Conservation (phyloP, 2,888 invertebrate species). For the Hydroisotoma schaefferi region DNA sequence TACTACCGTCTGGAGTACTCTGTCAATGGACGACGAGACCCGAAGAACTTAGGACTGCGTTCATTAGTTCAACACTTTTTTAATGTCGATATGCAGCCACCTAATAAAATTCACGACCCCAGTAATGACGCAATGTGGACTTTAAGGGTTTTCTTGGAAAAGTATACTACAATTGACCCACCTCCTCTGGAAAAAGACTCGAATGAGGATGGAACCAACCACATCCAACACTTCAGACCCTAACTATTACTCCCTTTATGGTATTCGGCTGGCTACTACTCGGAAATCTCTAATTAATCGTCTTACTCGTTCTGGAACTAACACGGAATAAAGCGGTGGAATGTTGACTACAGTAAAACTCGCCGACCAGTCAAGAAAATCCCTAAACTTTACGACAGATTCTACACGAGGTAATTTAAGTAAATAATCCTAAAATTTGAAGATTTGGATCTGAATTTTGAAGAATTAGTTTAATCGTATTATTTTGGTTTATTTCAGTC, state of each 20-base stretch:
- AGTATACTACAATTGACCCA: neutral
- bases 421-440: neutral
- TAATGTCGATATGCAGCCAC: neutral
- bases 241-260: no score
- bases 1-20: neutral
- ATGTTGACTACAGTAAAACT: conserved; percentile 48
- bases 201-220: neutral
- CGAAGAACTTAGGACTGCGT: neutral
- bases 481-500: conserved; percentile 33
- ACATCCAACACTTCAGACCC: neutral
- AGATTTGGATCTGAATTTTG: neutral
- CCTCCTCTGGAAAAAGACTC: neutral
- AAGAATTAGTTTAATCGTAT: no score
- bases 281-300: no score
- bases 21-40: neutral
- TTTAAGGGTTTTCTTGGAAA: neutral
- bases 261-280: no score
- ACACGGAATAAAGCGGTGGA: conserved; percentile 48
- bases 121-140: neutral
- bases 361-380: conserved; percentile 49
- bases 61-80: neutral
- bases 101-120: neutral
- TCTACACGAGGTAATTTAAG: conserved; percentile 45
- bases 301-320: no score
- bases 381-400: conserved; percentile 48